These are phyloP conservation scores for Agrotis puta DNA, from an alignment of 2,888 invertebrate species.

Conservation along the genomic window DNA sequence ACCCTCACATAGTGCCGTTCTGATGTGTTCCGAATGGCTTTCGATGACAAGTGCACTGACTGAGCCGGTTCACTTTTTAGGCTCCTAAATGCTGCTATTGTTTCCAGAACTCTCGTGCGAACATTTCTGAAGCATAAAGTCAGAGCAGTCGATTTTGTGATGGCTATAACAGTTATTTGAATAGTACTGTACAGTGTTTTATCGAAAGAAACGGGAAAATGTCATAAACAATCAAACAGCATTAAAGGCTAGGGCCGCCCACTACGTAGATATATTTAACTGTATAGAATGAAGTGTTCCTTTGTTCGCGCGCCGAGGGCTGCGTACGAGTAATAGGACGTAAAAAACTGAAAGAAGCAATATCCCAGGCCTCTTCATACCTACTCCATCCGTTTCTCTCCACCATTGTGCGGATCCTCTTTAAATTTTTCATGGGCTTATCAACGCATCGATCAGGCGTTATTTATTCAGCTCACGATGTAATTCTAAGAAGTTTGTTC, in stretches of 20 bases:
- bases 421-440: slow-evolving; percentile 86
- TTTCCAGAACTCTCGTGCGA: slow-evolving; percentile 77
- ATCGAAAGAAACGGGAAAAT: slow-evolving; percentile 55
- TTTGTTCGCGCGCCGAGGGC: slow-evolving; percentile 78
- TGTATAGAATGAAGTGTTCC: slow-evolving; percentile 77
- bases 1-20: slow-evolving; percentile 81
- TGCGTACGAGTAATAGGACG: slow-evolving; percentile 77
- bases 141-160: slow-evolving; percentile 48
- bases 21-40: slow-evolving; percentile 87
- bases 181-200: slow-evolving; percentile 46
- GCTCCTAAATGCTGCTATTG: slow-evolving; percentile 87
- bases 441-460: slow-evolving; percentile 87
- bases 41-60: slow-evolving; percentile 89
- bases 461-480: slow-evolving; percentile 87
- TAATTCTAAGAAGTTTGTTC: slow-evolving; percentile 85
- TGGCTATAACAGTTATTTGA: slow-evolving; percentile 36
- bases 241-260: slow-evolving; percentile 68
- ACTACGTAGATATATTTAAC: slow-evolving; percentile 68
- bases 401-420: slow-evolving; percentile 80
- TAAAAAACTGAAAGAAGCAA: slow-evolving; percentile 79
- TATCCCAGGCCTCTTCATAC: slow-evolving; percentile 77
- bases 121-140: slow-evolving; percentile 74
- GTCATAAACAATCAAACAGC: slow-evolving; percentile 72
- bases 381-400: slow-evolving; percentile 77
- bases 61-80: slow-evolving; percentile 87